Evolutionary conservation across 1,140 invertebrate genomes (phyloP).

Genomic region (Magallana gigas): DNA sequence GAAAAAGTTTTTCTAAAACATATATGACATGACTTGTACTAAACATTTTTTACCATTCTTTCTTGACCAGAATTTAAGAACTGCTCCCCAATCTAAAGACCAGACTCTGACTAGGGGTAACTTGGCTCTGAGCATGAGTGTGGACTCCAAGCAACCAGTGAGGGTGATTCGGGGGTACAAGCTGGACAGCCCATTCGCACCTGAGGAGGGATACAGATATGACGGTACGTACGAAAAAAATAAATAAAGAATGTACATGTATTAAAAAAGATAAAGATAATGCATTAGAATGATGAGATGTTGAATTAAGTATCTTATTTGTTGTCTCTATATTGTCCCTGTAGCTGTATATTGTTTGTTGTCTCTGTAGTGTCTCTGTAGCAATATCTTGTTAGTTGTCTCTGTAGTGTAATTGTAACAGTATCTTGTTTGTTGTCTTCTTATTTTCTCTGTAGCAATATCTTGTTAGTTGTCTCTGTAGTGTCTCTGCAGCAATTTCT

Average conservation of each 20-base stretch:
- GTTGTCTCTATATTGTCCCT: too few species aligned
- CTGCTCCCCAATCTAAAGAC: conserved; percentile 79
- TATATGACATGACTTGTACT: too few species aligned
- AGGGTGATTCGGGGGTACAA: conserved; percentile 80
- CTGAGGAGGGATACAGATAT: conserved; percentile 78
- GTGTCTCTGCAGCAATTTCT: background rate
- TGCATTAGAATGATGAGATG: too few species aligned
- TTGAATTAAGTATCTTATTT: background rate
- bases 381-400: too few species aligned
- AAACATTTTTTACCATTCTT: background rate
- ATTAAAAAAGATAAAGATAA: too few species aligned
- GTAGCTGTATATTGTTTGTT: too few species aligned
- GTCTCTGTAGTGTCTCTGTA: too few species aligned
- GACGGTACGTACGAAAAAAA: conserved; percentile 69
- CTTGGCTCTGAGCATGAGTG: conserved; percentile 74
- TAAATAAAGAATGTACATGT: background rate
- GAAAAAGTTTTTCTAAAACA: too few species aligned
- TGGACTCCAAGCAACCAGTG: conserved; percentile 76
- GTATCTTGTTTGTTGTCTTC: too few species aligned
- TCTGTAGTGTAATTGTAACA: too few species aligned
- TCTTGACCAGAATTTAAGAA: conserved; percentile 76
- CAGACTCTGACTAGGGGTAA: conserved; percentile 77
- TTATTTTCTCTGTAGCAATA: background rate
- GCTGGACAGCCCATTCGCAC: conserved; percentile 77
- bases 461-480: background rate